Conservation (phyloP, 2,888 invertebrate species). For the Coremacera marginata region DNA sequence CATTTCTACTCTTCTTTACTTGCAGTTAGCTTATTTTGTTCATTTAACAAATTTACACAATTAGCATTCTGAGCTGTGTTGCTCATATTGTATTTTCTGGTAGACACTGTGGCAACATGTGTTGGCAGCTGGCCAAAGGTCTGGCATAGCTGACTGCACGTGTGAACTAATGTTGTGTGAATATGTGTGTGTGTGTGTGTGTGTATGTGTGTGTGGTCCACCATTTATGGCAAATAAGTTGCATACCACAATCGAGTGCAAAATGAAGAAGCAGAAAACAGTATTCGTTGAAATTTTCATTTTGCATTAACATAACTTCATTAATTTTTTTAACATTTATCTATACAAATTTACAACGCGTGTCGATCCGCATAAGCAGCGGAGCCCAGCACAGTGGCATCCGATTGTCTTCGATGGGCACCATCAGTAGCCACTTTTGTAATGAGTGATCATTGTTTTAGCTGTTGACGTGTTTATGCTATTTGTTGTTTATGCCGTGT, state of each 20-base stretch:
- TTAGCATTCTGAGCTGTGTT: constrained; percentile 35
- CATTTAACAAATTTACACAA: constrained; percentile 37
- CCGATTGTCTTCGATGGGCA: background rate
- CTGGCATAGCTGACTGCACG: background rate
- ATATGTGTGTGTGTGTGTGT: background rate
- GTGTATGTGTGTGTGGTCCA: constrained; percentile 11
- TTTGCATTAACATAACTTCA: constrained; percentile 25
- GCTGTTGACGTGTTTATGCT: constrained; percentile 1
- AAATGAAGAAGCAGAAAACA: background rate
- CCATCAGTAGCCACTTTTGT: background rate
- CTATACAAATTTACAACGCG: constrained; percentile 27
- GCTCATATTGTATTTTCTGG: background rate
- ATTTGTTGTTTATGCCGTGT: background rate
- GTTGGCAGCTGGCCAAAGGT: constrained; percentile 13
- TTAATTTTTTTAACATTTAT: constrained; percentile 22
- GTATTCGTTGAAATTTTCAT: constrained; percentile 18
- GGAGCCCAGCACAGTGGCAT: background rate
- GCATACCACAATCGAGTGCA: background rate
- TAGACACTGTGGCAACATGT: constrained; percentile 29
- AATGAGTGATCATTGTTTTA: background rate
- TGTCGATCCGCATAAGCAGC: constrained; percentile 5
- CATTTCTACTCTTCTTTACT: background rate
- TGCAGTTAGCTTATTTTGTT: background rate
- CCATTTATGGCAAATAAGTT: background rate
- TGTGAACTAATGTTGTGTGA: background rate